Evolutionary conservation across 2,113 vertebrate genomes (phyloP), one percentile per base, ranked within the genome.

Genomic region (Pollimyrus isidori): DNA sequence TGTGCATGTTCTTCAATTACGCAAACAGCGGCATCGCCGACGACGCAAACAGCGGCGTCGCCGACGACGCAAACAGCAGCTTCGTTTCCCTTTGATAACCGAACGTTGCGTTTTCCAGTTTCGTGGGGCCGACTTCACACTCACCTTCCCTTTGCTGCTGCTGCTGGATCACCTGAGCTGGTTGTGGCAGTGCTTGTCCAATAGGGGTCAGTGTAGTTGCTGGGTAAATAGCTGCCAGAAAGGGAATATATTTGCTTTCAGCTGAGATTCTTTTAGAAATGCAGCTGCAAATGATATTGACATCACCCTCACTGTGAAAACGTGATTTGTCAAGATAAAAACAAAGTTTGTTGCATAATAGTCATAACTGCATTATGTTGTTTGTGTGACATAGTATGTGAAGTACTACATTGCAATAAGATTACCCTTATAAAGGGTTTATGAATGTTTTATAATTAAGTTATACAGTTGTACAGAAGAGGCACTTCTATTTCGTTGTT

Each of bases 131-230:
- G 1, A 4, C 48, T 35, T 21, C 50, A 11, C 30, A 11, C 96
- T 95, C 93, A 97, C 97, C 97, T 96, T 97, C 97, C 92, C 97
- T 94, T 87, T 97, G 97, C 88, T 94, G 93, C 92, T 96, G 97
- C 92, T 97, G 97, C 93, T 97, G 97, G 89, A 97, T 95, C 89
- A 97, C 93, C 26, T 97, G 97, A 90, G 96, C 95, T 1, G 96
- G 96, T 94, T 97, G 97, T 58, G 96, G 95, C 91, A 97, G 94
- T 91, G 94, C 96, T 94, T 97, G 97, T 45, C 96, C 94, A 90
- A 97, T 95, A 86, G 97, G 96, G 88, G 96, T 95, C 94, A 97
- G 95, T 94, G 97, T 93, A 50, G 96, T 93, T 73, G 95, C 92
- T 50, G 97, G 97, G 91, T 97, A 97, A 94, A 97, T 96, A 85